These are phyloP conservation scores for Gastrophysa polygoni DNA, from an alignment of 2,888 invertebrate genomes.

Conservation along the genomic window DNA sequence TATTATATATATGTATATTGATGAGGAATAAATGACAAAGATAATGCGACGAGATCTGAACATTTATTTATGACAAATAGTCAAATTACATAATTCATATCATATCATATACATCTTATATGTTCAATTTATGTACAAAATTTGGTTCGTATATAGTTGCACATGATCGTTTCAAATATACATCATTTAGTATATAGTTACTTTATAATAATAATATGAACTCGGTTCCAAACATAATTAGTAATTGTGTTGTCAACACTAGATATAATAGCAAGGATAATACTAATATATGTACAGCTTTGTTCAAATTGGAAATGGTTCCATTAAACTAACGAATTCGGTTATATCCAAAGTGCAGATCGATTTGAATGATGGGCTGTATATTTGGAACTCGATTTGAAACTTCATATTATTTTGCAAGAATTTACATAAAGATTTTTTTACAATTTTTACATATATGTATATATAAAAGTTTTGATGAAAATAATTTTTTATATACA, in stretches of 20 bases:
- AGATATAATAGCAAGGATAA: no score
- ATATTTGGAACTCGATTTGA: constrained; percentile 43
- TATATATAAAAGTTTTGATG: constrained; percentile 20
- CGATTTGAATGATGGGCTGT: no score
- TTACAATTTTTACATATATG: constrained; percentile 33
- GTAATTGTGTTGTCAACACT: no score
- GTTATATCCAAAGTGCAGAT: no score
- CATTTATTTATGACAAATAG: constrained; percentile 59
- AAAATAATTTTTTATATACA: background rate
- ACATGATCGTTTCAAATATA: constrained; percentile 34
- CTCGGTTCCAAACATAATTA: constrained; percentile 3
- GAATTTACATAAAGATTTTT: constrained; percentile 30
- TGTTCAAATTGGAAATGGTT: no score
- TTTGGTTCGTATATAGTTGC: constrained; percentile 49
- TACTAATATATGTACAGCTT: no score
- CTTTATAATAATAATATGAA: constrained; percentile 5
- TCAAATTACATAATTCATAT: constrained; percentile 54
- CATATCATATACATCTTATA: constrained; percentile 44
- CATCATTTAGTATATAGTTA: no score
- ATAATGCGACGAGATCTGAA: constrained; percentile 50
- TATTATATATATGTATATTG: no score
- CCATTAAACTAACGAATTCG: no score
- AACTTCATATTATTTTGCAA: background rate
- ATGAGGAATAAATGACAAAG: background rate
- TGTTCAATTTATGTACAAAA: constrained; percentile 50